Conservation (phyloP, 1,140 invertebrate genomes). For the Tenebrio molitor region DNA sequence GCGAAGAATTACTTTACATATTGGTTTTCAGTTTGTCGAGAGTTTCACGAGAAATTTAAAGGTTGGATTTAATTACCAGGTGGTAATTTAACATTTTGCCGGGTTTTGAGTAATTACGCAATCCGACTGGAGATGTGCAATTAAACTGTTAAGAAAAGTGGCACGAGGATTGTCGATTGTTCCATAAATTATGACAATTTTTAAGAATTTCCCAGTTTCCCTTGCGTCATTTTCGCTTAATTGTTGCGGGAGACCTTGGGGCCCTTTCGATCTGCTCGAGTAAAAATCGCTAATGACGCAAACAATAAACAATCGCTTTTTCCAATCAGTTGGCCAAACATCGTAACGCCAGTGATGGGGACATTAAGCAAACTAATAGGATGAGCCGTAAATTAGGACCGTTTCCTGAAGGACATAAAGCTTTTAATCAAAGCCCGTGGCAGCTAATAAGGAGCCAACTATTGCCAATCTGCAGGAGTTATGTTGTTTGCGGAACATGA, state of each 20-base stretch:
- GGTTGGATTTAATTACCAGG: background rate
- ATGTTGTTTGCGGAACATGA: slow-evolving; percentile 59
- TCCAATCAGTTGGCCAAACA: slow-evolving; percentile 57
- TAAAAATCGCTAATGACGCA: background rate
- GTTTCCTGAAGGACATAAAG: slow-evolving; percentile 46
- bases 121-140: background rate
- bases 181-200: too few relatives aligned
- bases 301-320: slow-evolving; percentile 45
- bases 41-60: slow-evolving; percentile 1
- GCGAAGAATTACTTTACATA: background rate
- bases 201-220: too few relatives aligned
- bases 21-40: slow-evolving; percentile 6
- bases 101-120: slow-evolving; percentile 15
- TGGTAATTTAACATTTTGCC: background rate
- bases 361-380: slow-evolving; percentile 51
- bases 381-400: slow-evolving; percentile 42
- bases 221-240: too few relatives aligned
- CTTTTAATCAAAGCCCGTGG: slow-evolving; percentile 54
- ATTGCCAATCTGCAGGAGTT: slow-evolving; percentile 56
- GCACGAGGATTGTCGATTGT: background rate
- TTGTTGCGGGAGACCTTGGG: too few relatives aligned
- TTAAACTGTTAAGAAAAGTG: background rate
- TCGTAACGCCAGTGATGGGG: slow-evolving; percentile 29
- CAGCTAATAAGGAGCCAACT: slow-evolving; percentile 56
- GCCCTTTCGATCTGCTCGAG: too few relatives aligned